These are phyloP conservation scores for Gryllus longicercus DNA, from an alignment of 2,888 invertebrate genomes.

Conservation along the genomic window DNA sequence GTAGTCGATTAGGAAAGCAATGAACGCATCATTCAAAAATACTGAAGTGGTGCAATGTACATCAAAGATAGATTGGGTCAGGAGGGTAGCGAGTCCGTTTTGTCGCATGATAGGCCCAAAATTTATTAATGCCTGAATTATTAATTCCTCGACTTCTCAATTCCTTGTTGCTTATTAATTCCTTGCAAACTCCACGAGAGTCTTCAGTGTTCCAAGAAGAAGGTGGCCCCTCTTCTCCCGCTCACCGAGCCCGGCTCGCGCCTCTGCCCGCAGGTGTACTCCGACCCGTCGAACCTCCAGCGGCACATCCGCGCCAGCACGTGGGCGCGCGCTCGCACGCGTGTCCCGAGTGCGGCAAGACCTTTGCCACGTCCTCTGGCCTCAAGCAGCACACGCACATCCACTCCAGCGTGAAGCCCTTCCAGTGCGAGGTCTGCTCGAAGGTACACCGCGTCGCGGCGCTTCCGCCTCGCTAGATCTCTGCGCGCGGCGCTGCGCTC, in stretches of 20 bases:
- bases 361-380: constrained; percentile 95
- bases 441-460: constrained; percentile 58
- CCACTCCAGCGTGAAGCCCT: constrained; percentile 96
- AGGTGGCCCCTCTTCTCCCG: not conserved
- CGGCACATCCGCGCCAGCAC: constrained; percentile 95
- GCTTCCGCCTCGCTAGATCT: too few species aligned
- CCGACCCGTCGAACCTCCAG: constrained; percentile 94
- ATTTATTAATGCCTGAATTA: too few species aligned
- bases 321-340: constrained; percentile 94
- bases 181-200: not conserved
- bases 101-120: too few species aligned
- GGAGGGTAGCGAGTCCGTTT: not conserved
- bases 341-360: constrained; percentile 97
- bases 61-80: not conserved
- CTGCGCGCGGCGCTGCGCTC: too few species aligned
- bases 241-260: too few species aligned
- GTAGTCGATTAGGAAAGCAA: too few species aligned
- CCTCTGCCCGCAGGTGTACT: constrained; percentile 71
- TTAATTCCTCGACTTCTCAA: too few species aligned
- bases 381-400: constrained; percentile 99
- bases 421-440: constrained; percentile 93
- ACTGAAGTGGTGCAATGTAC: not conserved
- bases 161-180: too few species aligned
- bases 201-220: constrained; percentile 37
- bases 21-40: too few species aligned